Evolutionary conservation across 1,140 invertebrate genomes (phyloP).

Genomic region (Papilio dardanus): DNA sequence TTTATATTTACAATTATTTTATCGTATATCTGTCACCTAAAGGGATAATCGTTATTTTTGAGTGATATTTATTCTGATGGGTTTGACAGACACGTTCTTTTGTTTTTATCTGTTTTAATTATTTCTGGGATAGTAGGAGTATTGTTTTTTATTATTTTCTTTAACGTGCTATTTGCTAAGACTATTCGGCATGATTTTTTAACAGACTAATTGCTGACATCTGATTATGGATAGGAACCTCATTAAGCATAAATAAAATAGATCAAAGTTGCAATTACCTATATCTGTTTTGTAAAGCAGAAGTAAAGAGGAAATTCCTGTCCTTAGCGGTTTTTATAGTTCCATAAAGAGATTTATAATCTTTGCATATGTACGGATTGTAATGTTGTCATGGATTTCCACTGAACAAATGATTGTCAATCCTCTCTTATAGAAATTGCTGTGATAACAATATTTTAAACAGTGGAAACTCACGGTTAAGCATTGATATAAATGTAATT

Average conservation of each 20-base stretch:
- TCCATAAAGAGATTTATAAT: too few species aligned
- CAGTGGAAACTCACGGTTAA: too few species aligned
- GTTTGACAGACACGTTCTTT: neutral
- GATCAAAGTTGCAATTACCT: neutral
- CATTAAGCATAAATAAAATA: neutral
- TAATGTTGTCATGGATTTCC: too few species aligned
- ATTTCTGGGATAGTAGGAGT: neutral
- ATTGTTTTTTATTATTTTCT: neutral
- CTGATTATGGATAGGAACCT: neutral
- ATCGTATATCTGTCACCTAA: constrained; percentile 3
- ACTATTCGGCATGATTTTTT: too few species aligned
- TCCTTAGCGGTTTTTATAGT: constrained; percentile 24
- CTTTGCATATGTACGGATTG: too few species aligned
- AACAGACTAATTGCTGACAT: neutral
- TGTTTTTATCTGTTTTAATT: neutral
- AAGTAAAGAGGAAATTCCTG: constrained; percentile 21
- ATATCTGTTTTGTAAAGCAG: constrained; percentile 11
- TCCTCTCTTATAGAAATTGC: too few species aligned
- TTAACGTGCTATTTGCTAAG: too few species aligned
- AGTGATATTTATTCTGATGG: constrained; percentile 8
- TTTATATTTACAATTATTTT: neutral
- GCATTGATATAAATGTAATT: too few species aligned
- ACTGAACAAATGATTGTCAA: too few species aligned
- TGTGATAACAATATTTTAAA: too few species aligned
- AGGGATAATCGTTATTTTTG: constrained; percentile 1